phyloP scores from a whole-genome alignment of 2,797 vertebrate species.

The Muraenolepis orangiensis region DNA sequence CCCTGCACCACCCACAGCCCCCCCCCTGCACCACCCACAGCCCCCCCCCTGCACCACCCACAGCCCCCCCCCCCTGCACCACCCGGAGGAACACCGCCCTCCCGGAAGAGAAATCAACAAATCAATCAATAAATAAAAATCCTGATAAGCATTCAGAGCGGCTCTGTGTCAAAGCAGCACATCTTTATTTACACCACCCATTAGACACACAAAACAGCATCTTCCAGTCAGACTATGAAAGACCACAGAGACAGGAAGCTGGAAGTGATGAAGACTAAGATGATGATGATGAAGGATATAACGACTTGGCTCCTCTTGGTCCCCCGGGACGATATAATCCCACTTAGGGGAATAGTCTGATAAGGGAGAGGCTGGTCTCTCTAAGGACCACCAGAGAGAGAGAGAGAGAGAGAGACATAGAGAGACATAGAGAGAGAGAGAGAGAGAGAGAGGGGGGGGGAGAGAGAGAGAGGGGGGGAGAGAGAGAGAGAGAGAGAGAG shows the following conservation, averaged over 20 bases:
- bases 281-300: slow-evolving; percentile 35
- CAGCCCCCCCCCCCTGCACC: not conserved
- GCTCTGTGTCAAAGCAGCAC: not conserved
- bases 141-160: not conserved
- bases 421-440: too few relatives aligned
- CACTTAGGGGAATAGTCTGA: too few relatives aligned
- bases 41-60: not conserved
- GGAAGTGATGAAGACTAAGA: slow-evolving; percentile 42
- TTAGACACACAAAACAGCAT: not conserved
- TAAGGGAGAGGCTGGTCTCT: too few relatives aligned
- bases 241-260: slow-evolving; percentile 40
- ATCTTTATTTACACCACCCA: not conserved
- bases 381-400: too few relatives aligned
- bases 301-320: slow-evolving; percentile 2
- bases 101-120: not conserved
- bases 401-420: too few relatives aligned
- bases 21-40: not conserved
- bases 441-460: too few relatives aligned
- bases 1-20: too few relatives aligned
- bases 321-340: slow-evolving; percentile 20
- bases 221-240: slow-evolving; percentile 1
- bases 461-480: too few relatives aligned
- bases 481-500: too few relatives aligned
- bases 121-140: too few relatives aligned
- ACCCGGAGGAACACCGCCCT: not conserved